A percentile compares a stretch with the other conserved stretches of the same genome.
phyloP scores from a whole-genome alignment of 2,797 vertebrate genomes.

The Ibycter americanus region DNA sequence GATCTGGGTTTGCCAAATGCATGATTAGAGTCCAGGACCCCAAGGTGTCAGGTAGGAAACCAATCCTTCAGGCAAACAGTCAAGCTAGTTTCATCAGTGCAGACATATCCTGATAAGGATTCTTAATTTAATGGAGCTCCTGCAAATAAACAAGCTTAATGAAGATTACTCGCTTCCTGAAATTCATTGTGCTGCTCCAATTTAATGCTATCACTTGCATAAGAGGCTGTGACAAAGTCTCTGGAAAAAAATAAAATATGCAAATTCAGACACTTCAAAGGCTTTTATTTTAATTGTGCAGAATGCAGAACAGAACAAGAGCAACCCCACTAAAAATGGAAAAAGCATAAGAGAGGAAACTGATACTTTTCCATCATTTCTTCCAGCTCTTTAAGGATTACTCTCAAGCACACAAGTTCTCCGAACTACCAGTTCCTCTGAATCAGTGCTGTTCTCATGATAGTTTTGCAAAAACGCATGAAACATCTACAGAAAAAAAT shows the following conservation, averaged over 20 bases:
- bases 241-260: slow-evolving; percentile 63
- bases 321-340: slow-evolving; percentile 50
- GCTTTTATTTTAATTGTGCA: slow-evolving; percentile 69
- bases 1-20: background rate
- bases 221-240: slow-evolving; percentile 57
- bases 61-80: background rate
- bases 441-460: background rate
- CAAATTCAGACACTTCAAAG: slow-evolving; percentile 67
- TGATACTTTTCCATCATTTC: background rate
- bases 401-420: background rate
- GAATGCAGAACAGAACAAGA: slow-evolving; percentile 58
- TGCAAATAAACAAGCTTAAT: slow-evolving; percentile 66
- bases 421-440: background rate
- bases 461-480: background rate
- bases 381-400: background rate
- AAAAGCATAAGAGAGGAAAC: slow-evolving; percentile 14
- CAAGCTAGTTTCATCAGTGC: background rate
- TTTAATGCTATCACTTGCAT: slow-evolving; percentile 62
- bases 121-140: slow-evolving; percentile 64
- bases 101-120: slow-evolving; percentile 38
- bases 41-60: background rate
- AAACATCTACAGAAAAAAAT: background rate
- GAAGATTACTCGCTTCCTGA: slow-evolving; percentile 58
- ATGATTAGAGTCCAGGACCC: background rate
- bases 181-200: slow-evolving; percentile 50